Evolutionary conservation across 2,888 invertebrate genomes (phyloP), one percentile per base, ranked within the genome.

Genomic region (Polymixis lichenea): DNA sequence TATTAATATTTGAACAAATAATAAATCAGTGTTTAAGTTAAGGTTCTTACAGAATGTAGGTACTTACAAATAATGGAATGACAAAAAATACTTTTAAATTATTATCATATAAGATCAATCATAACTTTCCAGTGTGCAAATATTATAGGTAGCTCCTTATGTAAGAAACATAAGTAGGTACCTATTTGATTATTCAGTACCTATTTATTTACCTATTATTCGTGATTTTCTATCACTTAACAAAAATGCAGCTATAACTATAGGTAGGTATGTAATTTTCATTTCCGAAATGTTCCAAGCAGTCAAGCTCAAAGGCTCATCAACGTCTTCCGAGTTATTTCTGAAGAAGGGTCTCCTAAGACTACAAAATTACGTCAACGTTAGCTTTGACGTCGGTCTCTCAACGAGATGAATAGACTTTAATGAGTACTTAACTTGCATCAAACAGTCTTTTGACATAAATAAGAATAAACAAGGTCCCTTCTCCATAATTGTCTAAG

Each of bases 351-450:
- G 60, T 38, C 49, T n/a, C 38, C 13, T 56, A 56, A 72, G 56
- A 55, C 56, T 38, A 58, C 68, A 28, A 65, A 70, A 81, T 79
- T 69, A 69, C 66, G 70, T 78, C 72, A 60, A 79, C 67, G 22
- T 58, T 65, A 71, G 69, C 85, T 80, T 80, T 82, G 75, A 80
- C 56, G 85, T 65, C 68, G 61, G 56, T 68, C 64, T 68, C 51
- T 64, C 53, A 77, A 71, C 56, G 53, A 72, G 71, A 80, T 82
- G 64, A 79, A 84, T 69, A 65, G 74, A 82, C 72, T 80, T 84
- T 75, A 80, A 82, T 77, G 77, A 74, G 62, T 62, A 82, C 85
- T 81, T 85, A 73, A 81, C 73, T 77, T 68, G 65, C 58, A 82
- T 82, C 72, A 82, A 83, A 60, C 71, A 75, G 66, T 53, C 64